Evolutionary conservation across 2,888 invertebrate species (phyloP).

Genomic region (Halictus ligatus): DNA sequence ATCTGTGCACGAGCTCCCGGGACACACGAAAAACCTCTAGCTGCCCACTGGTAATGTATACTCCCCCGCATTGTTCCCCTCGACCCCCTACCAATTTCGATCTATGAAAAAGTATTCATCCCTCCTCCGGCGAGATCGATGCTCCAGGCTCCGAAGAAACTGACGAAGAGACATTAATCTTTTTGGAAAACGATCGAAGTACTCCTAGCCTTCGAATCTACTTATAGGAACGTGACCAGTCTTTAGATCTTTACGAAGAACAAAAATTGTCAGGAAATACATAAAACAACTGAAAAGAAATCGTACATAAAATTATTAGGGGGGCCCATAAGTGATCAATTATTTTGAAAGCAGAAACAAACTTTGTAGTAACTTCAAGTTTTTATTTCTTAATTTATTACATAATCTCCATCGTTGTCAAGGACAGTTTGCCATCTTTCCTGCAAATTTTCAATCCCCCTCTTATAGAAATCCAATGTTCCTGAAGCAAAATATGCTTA

Average conservation of each 20-base stretch:
- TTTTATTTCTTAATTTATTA: too few relatives aligned
- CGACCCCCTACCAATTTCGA: slow-evolving; percentile 68
- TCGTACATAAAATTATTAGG: background rate
- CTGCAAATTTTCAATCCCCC: too few relatives aligned
- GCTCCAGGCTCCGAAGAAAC: background rate
- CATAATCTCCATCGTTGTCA: too few relatives aligned
- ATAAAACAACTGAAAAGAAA: background rate
- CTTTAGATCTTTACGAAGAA: background rate
- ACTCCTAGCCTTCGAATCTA: background rate
- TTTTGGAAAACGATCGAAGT: background rate
- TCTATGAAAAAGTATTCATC: slow-evolving; percentile 39
- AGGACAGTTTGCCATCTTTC: too few relatives aligned
- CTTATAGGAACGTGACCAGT: background rate
- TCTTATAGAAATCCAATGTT: too few relatives aligned
- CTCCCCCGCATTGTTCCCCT: slow-evolving; percentile 63
- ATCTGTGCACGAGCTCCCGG: slow-evolving; percentile 63
- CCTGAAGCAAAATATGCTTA: too few relatives aligned
- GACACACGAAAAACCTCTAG: slow-evolving; percentile 62
- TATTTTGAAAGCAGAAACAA: too few relatives aligned
- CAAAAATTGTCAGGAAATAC: background rate
- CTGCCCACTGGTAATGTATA: slow-evolving; percentile 44
- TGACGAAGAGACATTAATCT: background rate
- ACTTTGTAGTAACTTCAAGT: too few relatives aligned
- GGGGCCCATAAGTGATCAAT: too few relatives aligned
- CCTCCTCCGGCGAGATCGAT: slow-evolving; percentile 7